Evolutionary conservation across 2,888 invertebrate genomes (phyloP), one percentile per base, ranked within the genome.

Genomic region (Osedax fenrisi): DNA sequence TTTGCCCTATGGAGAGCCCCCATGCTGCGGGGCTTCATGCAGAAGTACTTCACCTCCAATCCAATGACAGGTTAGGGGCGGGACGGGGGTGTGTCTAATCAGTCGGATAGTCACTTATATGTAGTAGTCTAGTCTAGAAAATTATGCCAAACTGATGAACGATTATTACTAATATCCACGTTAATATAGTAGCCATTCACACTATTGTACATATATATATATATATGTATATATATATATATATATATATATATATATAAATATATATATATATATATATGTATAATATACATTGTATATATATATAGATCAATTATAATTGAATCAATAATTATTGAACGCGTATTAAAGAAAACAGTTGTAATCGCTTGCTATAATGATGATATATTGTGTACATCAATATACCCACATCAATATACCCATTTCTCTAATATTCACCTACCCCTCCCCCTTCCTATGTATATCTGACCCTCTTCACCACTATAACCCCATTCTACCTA

Each of bases 381-480:
- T n/a, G n/a, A n/a, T n/a, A n/a, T n/a, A n/a, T n/a, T n/a, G n/a
- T n/a, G n/a, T n/a, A n/a, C n/a, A n/a, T n/a, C n/a, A n/a, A n/a
- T n/a, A n/a, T n/a, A n/a, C 41, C 41, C 41, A 5, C 17, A 41
- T 17, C 41, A 10, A 41, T 41, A 41, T 41, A 41, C 41, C 41
- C 41, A 5, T 17, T 41, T 10, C 41, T 41, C 64, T 67, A 27
- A n/a, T 81, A 86, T 86, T 62, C 84, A 91, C 90, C 87, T 81
- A 87, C 88, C 78, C 86, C 89, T 71, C 92, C 91, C 83, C 88
- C 90, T 85, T 92, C 96, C 2, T 93, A 95, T 93, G 82, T 95
- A 71, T 86, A 95, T 2, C 93, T 93, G n/a, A 91, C 91, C 27
- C 96, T 97, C 85, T 96, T 95, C 81, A 97, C 84, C 91, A 91